Base-by-base conservation (phyloP, 1,140 invertebrate genomes). In the Rhyzopertha dominica region DNA sequence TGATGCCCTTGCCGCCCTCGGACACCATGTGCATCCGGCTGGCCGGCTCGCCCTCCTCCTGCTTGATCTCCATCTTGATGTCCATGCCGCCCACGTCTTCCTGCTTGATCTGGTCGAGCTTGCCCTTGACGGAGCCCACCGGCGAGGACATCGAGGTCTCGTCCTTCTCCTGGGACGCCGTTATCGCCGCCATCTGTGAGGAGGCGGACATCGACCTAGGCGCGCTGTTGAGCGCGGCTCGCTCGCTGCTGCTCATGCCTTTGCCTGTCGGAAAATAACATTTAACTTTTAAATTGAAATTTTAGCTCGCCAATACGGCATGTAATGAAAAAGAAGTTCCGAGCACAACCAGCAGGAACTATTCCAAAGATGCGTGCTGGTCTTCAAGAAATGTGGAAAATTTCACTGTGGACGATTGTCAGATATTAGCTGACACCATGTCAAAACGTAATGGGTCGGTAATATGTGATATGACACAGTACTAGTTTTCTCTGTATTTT, bases 101-200 rank as follows among this genome's bases (percentile, higher is more conserved):
- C 17, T 73, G 72, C 45, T 85, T 82, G 0, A 80, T 74, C 4
- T 70, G 75, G 63, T 82, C 84, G 5, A 82, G 63, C 58, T 84
- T 84, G 56, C 81, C 75, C 18, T 68, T 69, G 10, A 63, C 65
- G 9, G 58, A 61, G n/a, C 67, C 71, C 24, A 72, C 74, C 2
- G 74, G 72, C 1, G 78, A 75, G 46, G 79, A 79, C 1, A 77
- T 77, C n/a, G 79, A 80, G 50, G 81, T 80, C 52, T 84, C 76
- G 29, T 77, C 79, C 43, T 76, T 72, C 53, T 81, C 79, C 5
- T 79, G 71, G 0, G 78, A 73, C 1, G 81, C 81, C 44, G 78
- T 80, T 23, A 84, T 75, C 0, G 82, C 81, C 8, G 81, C 78
- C 75, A 82, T 82, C 60, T 83, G 82, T 12, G 78, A 83, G 26